Evolutionary conservation across 2,888 invertebrate genomes (phyloP).

Genomic region (Anagyrus pseudococci): DNA sequence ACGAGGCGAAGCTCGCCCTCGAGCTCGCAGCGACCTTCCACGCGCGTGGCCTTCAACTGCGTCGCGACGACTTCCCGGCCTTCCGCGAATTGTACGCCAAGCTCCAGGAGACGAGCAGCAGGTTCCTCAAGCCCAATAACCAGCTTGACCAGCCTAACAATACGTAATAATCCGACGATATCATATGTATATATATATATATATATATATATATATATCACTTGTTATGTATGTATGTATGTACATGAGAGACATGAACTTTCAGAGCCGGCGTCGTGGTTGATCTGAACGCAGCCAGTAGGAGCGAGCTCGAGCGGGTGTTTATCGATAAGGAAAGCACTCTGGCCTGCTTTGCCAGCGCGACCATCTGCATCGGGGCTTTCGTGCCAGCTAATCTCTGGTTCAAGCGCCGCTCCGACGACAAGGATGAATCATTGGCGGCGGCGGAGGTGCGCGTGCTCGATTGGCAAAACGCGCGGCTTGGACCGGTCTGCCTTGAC

Average conservation of each 20-base stretch:
- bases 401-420: conserved; percentile 42
- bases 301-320: no score
- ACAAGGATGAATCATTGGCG: conserved; percentile 37
- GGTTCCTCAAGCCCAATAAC: no score
- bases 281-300: no score
- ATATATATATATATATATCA: no score
- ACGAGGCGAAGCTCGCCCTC: conserved; percentile 47
- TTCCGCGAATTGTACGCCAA: conserved; percentile 52
- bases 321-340: no score
- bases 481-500: conserved; percentile 50
- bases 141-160: no score
- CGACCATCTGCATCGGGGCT: conserved; percentile 53
- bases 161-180: no score
- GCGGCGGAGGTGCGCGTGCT: conserved; percentile 46
- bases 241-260: no score
- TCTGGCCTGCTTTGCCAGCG: no score
- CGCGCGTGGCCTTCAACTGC: conserved; percentile 47
- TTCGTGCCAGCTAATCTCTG: conserved; percentile 45
- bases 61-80: conserved; percentile 40
- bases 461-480: conserved; percentile 53
- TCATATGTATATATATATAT: no score
- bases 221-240: no score
- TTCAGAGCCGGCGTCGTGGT: no score
- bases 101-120: conserved; percentile 43
- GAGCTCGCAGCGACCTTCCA: conserved; percentile 50